These are phyloP conservation scores for Gyps fulvus DNA, from an alignment of 2,113 vertebrate genomes.

Conservation along the genomic window DNA sequence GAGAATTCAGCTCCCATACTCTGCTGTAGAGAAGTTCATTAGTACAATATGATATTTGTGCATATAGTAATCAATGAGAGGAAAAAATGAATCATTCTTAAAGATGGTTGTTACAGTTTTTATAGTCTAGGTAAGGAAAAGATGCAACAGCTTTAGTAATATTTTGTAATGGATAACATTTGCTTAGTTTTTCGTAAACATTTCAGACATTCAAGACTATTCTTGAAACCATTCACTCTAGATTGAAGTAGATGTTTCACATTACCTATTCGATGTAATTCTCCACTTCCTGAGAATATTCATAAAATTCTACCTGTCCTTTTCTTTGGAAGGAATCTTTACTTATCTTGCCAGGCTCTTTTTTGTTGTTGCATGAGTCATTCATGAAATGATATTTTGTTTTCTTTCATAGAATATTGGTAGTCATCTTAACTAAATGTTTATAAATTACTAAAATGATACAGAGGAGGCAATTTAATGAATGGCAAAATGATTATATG, in stretches of 20 bases:
- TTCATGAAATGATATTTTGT: background rate
- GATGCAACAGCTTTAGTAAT: background rate
- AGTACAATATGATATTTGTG: background rate
- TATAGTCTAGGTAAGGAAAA: background rate
- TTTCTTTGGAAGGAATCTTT: background rate
- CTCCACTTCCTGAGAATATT: background rate
- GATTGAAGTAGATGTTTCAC: background rate
- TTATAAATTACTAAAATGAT: slow-evolving; percentile 34
- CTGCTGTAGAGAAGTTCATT: background rate
- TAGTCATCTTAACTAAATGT: slow-evolving; percentile 10
- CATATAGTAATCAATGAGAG: background rate
- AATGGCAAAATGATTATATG: background rate
- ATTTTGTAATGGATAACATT: background rate
- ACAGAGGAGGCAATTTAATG: background rate
- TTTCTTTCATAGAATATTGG: slow-evolving; percentile 34
- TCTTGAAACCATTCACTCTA: background rate
- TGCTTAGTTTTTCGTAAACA: background rate
- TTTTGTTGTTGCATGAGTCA: background rate
- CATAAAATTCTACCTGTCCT: background rate
- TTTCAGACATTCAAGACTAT: background rate
- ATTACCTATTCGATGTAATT: background rate
- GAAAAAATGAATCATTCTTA: background rate
- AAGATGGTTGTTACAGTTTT: background rate
- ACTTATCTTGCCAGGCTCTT: background rate
- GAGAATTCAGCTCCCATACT: background rate